These are phyloP conservation scores for Danio rerio DNA, from an alignment of 2,113 vertebrate genomes.

Conservation along the genomic window DNA sequence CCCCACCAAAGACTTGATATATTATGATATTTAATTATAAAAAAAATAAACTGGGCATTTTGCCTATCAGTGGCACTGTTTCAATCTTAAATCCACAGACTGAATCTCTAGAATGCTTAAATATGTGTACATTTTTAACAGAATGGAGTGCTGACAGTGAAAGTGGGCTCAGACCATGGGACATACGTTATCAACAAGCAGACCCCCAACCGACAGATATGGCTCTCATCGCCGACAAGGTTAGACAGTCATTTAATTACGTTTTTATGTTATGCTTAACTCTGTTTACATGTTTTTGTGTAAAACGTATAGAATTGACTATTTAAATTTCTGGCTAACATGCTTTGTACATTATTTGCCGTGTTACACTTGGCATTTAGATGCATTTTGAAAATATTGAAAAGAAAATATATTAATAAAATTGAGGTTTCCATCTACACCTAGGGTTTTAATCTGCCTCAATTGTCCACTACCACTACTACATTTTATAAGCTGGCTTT, in stretches of 20 bases:
- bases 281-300: background rate
- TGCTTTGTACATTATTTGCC: background rate
- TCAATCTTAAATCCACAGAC: background rate
- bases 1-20: no score
- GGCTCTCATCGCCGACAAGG: conserved; percentile 95
- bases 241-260: conserved; percentile 52
- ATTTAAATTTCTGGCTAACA: background rate
- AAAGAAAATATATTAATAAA: no score
- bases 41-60: background rate
- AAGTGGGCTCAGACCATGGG: conserved; percentile 84
- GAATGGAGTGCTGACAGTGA: conserved; percentile 91
- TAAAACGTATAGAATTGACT: background rate
- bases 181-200: conserved; percentile 99
- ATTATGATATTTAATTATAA: no score
- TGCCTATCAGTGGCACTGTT: background rate
- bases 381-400: no score
- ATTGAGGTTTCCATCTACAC: no score
- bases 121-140: conserved; percentile 59
- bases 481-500: no score
- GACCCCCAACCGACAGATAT: conserved; percentile 94
- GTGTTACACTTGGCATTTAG: no score
- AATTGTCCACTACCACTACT: no score
- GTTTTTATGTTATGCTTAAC: background rate
- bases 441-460: no score
- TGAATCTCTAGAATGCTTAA: background rate